Conservation (phyloP, 2,113 vertebrate genomes). For the Semnornis frantzii region DNA sequence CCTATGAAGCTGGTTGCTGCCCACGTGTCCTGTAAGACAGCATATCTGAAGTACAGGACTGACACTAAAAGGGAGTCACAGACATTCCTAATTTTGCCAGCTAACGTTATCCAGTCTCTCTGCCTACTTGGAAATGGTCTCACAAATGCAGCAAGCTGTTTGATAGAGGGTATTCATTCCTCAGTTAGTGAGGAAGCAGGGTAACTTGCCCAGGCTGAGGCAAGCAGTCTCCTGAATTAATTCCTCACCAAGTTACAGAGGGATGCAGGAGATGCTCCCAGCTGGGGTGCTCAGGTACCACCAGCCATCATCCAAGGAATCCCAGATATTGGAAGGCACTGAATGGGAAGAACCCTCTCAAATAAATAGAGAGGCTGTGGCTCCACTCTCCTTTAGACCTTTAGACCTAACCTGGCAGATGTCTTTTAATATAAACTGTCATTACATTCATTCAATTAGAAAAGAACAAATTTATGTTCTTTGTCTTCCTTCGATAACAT, state of each 20-base stretch:
- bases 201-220: neutral
- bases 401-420: rapidly evolving
- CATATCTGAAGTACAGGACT: rapidly evolving
- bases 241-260: neutral
- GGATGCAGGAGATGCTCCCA: neutral
- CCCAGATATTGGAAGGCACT: rapidly evolving
- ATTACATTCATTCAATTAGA: neutral
- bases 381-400: neutral
- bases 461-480: neutral
- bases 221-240: neutral
- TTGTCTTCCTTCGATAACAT: neutral
- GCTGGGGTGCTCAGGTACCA: neutral
- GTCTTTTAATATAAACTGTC: neutral
- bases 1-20: rapidly evolving
- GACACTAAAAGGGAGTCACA: neutral
- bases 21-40: neutral
- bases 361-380: neutral
- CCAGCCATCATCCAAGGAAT: neutral
- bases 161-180: neutral
- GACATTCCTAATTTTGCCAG: neutral
- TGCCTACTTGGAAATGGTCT: neutral
- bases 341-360: neutral
- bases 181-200: neutral
- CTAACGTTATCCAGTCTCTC: neutral
- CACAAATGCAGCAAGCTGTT: neutral